Conservation (phyloP, 2,888 invertebrate species). For the Galerucella calmariensis region DNA sequence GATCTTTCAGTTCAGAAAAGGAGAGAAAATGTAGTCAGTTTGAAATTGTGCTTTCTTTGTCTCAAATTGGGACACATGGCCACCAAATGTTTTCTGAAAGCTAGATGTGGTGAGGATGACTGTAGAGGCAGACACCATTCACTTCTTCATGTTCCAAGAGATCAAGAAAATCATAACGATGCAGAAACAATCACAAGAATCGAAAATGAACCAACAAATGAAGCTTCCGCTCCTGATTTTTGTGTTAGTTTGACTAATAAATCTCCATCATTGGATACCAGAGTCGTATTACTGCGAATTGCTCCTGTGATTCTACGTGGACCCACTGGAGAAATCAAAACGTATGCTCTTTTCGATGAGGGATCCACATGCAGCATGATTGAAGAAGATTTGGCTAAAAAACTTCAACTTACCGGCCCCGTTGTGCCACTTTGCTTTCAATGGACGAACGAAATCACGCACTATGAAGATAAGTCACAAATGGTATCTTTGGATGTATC, state of each 20-base stretch:
- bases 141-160: not conserved
- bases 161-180: not conserved
- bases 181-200: not conserved
- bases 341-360: constrained; percentile 11
- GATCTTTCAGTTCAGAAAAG: not conserved
- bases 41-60: not conserved
- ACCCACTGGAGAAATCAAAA: constrained; percentile 12
- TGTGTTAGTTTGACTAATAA: too few relatives aligned
- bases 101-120: not conserved
- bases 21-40: not conserved
- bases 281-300: too few relatives aligned
- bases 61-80: too few relatives aligned
- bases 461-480: too few relatives aligned
- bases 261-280: too few relatives aligned
- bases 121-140: too few relatives aligned
- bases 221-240: too few relatives aligned
- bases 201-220: too few relatives aligned
- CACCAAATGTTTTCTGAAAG: not conserved
- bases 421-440: too few relatives aligned
- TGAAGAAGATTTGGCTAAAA: not conserved
- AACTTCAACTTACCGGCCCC: too few relatives aligned
- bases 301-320: constrained; percentile 14
- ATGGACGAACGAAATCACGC: too few relatives aligned
- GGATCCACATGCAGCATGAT: constrained; percentile 16
- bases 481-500: too few relatives aligned